phyloP scores from a whole-genome alignment of 2,113 vertebrate species.

The Oceanodroma tethys region DNA sequence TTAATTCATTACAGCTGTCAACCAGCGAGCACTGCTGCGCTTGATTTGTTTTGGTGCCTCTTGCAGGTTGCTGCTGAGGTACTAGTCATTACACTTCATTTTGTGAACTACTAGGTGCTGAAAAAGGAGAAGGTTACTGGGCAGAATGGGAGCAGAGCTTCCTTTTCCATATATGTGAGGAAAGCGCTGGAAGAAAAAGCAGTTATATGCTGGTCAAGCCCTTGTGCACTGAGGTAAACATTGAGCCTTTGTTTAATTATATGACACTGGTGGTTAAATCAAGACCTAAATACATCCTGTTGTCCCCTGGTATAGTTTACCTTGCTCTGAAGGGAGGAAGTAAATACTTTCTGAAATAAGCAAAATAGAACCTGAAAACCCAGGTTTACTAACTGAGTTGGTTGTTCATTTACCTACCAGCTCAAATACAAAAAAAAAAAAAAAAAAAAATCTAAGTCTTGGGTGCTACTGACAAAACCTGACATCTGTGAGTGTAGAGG shows the following conservation, averaged over 20 bases:
- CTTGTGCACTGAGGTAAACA: neutral
- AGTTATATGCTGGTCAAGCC: neutral
- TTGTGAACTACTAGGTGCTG: conserved; percentile 11
- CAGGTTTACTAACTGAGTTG: neutral
- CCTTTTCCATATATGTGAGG: neutral
- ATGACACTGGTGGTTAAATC: neutral
- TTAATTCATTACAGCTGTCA: conserved; percentile 57
- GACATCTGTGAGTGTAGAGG: neutral
- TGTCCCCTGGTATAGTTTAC: neutral
- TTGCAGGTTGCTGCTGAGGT: neutral
- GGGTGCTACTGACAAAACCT: neutral
- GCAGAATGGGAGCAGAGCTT: neutral
- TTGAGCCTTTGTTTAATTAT: neutral
- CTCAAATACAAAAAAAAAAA: neutral
- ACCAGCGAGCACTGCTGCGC: neutral
- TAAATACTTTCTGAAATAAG: neutral
- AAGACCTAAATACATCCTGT: neutral
- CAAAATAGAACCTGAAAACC: neutral
- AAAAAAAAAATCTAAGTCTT: neutral
- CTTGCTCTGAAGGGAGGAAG: neutral
- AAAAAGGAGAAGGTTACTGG: conserved; percentile 15
- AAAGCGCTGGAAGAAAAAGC: neutral
- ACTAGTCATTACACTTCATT: neutral
- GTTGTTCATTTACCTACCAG: neutral
- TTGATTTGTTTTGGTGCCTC: neutral